phyloP scores from a whole-genome alignment of 2,113 vertebrate genomes.

The Scopus umbretta region DNA sequence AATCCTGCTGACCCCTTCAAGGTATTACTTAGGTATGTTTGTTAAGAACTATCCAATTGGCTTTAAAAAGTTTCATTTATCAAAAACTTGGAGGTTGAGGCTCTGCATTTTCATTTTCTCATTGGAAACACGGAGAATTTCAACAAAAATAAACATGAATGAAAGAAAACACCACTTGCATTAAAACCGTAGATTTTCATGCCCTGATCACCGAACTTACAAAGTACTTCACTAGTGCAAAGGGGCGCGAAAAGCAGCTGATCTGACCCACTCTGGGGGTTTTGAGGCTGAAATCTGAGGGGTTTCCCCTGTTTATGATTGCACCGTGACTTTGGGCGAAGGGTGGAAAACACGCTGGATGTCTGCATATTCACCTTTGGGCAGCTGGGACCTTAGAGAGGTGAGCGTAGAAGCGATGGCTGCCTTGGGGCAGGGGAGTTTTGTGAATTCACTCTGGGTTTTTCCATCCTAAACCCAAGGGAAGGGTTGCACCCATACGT shows the following conservation, averaged over 20 bases:
- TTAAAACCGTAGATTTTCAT: not conserved
- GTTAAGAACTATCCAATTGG: not conserved
- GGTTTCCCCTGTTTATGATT: not conserved
- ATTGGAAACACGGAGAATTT: not conserved
- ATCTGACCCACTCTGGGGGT: not conserved
- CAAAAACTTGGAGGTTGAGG: not conserved
- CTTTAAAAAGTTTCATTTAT: not conserved
- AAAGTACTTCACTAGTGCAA: not conserved
- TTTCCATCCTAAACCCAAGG: not conserved
- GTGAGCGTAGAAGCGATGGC: accelerated
- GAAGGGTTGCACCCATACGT: accelerated
- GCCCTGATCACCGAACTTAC: not conserved
- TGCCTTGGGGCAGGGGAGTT: not conserved
- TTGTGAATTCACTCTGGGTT: not conserved
- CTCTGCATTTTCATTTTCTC: not conserved
- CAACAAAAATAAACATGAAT: not conserved
- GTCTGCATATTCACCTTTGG: too few species aligned
- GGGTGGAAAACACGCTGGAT: not conserved
- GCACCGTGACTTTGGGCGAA: accelerated
- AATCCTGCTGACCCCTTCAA: not conserved
- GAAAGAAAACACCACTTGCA: not conserved
- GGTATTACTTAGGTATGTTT: not conserved
- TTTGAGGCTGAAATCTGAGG: not conserved
- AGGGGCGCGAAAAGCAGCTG: accelerated
- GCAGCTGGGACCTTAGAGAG: not conserved